Evolutionary conservation across 2,113 vertebrate genomes (phyloP).

Genomic region (Prolemur simus): DNA sequence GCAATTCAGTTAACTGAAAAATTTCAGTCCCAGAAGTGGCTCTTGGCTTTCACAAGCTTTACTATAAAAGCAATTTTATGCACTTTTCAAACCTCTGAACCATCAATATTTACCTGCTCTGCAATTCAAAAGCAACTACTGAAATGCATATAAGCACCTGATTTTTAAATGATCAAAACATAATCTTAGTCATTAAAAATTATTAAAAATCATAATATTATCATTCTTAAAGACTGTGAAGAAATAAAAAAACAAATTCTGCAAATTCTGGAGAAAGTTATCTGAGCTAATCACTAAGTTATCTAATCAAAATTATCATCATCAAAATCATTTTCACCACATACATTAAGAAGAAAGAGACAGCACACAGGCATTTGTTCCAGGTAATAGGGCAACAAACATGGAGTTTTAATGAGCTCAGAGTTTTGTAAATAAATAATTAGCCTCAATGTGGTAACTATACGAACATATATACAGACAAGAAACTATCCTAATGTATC

Average conservation of each 20-base stretch:
- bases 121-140: not conserved
- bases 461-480: not conserved
- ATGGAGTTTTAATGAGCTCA: not conserved
- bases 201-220: not conserved
- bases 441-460: not conserved
- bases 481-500: not conserved
- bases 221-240: not conserved
- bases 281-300: not conserved
- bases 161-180: not conserved
- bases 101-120: not conserved
- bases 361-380: not conserved
- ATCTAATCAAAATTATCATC: not conserved
- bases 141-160: not conserved
- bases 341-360: not conserved
- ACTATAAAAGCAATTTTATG: not conserved
- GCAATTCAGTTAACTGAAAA: not conserved
- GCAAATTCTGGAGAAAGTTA: not conserved
- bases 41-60: not conserved
- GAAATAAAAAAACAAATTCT: not conserved
- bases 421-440: not conserved
- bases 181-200: not conserved
- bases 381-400: not conserved
- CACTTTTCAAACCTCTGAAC: not conserved
- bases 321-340: not conserved
- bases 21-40: not conserved